phyloP scores from a whole-genome alignment of 2,888 invertebrate genomes.

The Smittia aterrima region DNA sequence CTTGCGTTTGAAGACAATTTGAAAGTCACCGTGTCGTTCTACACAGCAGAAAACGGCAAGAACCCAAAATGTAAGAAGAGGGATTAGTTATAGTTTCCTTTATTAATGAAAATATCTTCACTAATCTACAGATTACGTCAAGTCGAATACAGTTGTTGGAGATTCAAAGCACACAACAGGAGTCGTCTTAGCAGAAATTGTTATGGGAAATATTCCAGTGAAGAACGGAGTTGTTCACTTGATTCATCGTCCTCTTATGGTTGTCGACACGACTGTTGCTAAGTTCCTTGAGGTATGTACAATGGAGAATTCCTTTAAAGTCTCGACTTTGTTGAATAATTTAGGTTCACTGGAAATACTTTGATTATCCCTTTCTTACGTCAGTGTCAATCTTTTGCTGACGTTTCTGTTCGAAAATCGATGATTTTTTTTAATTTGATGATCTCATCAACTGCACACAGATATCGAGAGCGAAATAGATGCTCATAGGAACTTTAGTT shows the following conservation, averaged over 20 bases:
- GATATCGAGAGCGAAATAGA: constrained; percentile 26
- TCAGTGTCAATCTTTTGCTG: too few species aligned
- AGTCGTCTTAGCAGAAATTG: constrained; percentile 83
- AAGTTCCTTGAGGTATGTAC: constrained; percentile 79
- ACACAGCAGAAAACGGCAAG: constrained; percentile 66
- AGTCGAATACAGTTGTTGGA: constrained; percentile 78
- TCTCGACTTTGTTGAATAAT: background rate
- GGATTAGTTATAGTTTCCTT: background rate
- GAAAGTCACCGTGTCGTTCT: constrained; percentile 78
- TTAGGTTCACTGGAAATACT: too few species aligned
- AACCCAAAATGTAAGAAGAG: constrained; percentile 62
- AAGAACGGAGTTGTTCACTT: constrained; percentile 91
- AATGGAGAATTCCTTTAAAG: constrained; percentile 25
- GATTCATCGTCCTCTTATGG: constrained; percentile 86
- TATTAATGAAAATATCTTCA: background rate
- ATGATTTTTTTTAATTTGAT: too few species aligned
- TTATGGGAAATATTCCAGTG: constrained; percentile 86
- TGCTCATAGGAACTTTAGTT: background rate
- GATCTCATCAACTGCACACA: background rate
- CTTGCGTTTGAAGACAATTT: constrained; percentile 79
- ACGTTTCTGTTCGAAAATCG: too few species aligned
- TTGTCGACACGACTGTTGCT: constrained; percentile 82
- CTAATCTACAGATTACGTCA: constrained; percentile 69
- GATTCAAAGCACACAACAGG: constrained; percentile 76
- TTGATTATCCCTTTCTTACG: too few species aligned